Conservation (phyloP, 1,140 invertebrate species). For the Cyclargus thomasi region DNA sequence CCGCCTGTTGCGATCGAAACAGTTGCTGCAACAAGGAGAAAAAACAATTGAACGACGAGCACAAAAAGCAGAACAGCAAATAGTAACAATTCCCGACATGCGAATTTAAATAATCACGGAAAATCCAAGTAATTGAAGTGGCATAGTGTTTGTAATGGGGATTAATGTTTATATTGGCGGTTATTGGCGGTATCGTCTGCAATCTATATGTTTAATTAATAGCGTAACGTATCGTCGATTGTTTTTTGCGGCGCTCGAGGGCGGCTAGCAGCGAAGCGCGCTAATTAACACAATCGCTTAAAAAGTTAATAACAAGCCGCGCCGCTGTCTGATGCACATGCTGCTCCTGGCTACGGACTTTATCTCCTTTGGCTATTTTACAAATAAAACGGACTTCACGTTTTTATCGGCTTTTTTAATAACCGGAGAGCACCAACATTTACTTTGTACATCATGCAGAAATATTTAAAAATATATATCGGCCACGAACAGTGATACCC, state of each 20-base stretch:
- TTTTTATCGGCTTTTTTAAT: conserved; percentile 16
- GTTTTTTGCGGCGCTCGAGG: conserved; percentile 53
- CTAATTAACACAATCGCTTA: conserved; percentile 73
- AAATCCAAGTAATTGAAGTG: not conserved
- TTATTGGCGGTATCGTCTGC: conserved; percentile 20
- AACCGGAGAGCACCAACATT: not conserved
- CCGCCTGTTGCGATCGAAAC: conserved; percentile 86
- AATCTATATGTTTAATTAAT: conserved; percentile 58
- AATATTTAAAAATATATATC: no score
- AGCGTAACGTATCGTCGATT: conserved; percentile 55
- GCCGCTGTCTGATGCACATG: conserved; percentile 61
- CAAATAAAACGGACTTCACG: conserved; percentile 24
- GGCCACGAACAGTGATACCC: no score
- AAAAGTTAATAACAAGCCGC: conserved; percentile 70
- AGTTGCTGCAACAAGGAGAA: conserved; percentile 83
- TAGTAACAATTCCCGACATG: not conserved
- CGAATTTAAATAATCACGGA: not conserved
- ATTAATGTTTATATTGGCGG: conserved; percentile 19
- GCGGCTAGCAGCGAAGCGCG: conserved; percentile 48
- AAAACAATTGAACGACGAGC: not conserved
- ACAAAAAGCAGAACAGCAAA: not conserved
- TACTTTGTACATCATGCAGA: not conserved
- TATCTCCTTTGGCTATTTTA: conserved; percentile 32
- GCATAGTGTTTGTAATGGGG: conserved; percentile 11
- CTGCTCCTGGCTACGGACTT: conserved; percentile 37